These are phyloP conservation scores for Parnassius apollo DNA, from an alignment of 2,888 invertebrate species.

Conservation along the genomic window DNA sequence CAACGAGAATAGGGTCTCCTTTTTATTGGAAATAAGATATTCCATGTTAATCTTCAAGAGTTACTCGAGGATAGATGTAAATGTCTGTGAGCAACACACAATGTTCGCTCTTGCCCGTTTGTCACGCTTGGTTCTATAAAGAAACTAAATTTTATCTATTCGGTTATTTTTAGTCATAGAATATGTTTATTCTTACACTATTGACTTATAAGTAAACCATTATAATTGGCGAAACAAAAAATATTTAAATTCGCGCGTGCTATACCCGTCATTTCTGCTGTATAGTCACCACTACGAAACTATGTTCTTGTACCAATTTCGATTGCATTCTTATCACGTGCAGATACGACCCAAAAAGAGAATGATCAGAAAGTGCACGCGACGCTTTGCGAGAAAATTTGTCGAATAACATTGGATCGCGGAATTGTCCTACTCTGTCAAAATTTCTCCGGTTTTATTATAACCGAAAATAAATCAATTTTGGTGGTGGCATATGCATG, in stretches of 20 bases:
- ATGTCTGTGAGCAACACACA: too few relatives aligned
- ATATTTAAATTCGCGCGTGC: slow-evolving; percentile 15
- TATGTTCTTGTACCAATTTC: slow-evolving; percentile 48
- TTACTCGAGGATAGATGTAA: too few relatives aligned
- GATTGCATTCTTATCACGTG: slow-evolving; percentile 56
- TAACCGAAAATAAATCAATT: too few relatives aligned
- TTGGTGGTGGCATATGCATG: too few relatives aligned
- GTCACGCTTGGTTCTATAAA: too few relatives aligned
- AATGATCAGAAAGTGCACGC: slow-evolving; percentile 39
- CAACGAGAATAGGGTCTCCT: too few relatives aligned
- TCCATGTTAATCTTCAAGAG: too few relatives aligned
- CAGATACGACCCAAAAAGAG: slow-evolving; percentile 50
- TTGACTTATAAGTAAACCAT: neutral
- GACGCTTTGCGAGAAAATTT: slow-evolving; percentile 43
- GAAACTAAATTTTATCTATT: too few relatives aligned
- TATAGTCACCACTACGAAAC: slow-evolving; percentile 34
- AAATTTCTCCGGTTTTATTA: slow-evolving; percentile 50
- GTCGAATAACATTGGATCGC: slow-evolving; percentile 48
- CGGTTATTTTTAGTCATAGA: too few relatives aligned
- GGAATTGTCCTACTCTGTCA: slow-evolving; percentile 46
- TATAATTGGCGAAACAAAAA: slow-evolving; percentile 15
- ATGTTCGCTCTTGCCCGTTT: too few relatives aligned
- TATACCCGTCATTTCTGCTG: slow-evolving; percentile 22
- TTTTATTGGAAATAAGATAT: too few relatives aligned
- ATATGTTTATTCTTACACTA: too few relatives aligned